Percentiles rank a stretch among this genome's conserved stretches.
phyloP scores from a whole-genome alignment of 1,140 invertebrate species.

The Eufriesea mexicana region DNA sequence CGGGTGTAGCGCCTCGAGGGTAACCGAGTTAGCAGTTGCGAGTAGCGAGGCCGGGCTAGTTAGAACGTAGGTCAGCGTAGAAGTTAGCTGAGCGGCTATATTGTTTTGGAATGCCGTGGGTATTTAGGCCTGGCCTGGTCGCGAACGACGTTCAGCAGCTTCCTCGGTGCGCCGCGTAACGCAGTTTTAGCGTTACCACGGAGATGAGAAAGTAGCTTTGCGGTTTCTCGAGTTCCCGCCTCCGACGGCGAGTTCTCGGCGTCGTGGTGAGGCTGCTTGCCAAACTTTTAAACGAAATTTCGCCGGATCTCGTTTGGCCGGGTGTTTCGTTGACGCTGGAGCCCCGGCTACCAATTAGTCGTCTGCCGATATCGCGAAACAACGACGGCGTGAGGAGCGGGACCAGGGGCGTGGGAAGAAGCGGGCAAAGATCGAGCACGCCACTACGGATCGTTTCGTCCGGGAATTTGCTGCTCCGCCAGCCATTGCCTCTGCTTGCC shows the following conservation, averaged over 20 bases:
- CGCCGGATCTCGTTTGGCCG: constrained; percentile 71
- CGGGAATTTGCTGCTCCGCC: constrained; percentile 46
- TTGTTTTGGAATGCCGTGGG: constrained; percentile 74
- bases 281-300: constrained; percentile 75
- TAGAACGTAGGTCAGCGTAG: constrained; percentile 70
- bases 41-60: constrained; percentile 68
- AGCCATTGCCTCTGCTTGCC: constrained; percentile 56
- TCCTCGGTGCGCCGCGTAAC: constrained; percentile 63
- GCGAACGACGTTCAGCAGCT: constrained; percentile 9
- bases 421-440: constrained; percentile 38
- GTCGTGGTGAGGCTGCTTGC: constrained; percentile 43
- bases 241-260: constrained; percentile 18
- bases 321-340: constrained; percentile 54
- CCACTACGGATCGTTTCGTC: constrained; percentile 45
- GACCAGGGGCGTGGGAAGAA: no score
- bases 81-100: constrained; percentile 74
- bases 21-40: constrained; percentile 76
- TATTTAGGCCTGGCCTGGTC: constrained; percentile 69
- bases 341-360: constrained; percentile 59
- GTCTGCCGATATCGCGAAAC: constrained; percentile 55
- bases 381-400: background rate
- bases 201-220: constrained; percentile 75
- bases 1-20: background rate
- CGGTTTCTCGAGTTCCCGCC: constrained; percentile 58
- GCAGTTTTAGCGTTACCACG: constrained; percentile 66